phyloP scores from a whole-genome alignment of 2,888 invertebrate genomes.

The Synergus umbraculus region DNA sequence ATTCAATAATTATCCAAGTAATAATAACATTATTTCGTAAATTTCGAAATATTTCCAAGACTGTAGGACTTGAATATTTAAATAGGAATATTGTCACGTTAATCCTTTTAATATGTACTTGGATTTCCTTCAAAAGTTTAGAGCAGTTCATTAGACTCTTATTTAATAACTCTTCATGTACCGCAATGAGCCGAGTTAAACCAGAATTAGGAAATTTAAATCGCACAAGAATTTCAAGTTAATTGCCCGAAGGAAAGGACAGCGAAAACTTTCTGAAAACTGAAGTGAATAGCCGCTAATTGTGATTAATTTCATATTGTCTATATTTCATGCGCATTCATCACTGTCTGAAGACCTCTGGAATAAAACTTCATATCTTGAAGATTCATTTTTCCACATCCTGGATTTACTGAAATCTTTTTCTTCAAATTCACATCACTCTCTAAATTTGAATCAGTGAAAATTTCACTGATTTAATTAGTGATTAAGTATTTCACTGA shows the following conservation, averaged over 20 bases:
- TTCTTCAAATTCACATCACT: background rate
- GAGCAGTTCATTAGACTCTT: slow-evolving; percentile 4
- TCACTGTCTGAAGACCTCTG: slow-evolving; percentile 17
- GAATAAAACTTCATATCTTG: slow-evolving; percentile 29
- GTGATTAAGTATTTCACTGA: too few relatives aligned
- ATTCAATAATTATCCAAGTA: too few relatives aligned
- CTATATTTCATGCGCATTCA: slow-evolving; percentile 43
- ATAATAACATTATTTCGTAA: too few relatives aligned
- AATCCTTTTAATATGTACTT: background rate
- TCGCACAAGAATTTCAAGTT: slow-evolving; percentile 37
- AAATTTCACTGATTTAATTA: too few relatives aligned
- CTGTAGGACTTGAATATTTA: background rate
- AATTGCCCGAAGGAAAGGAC: slow-evolving; percentile 42
- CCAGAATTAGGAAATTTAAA: slow-evolving; percentile 32
- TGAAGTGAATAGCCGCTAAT: slow-evolving; percentile 70
- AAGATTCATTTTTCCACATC: slow-evolving; percentile 3
- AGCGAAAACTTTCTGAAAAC: slow-evolving; percentile 43
- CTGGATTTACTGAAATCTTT: background rate
- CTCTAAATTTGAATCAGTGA: too few relatives aligned
- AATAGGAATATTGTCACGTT: background rate
- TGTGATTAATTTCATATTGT: slow-evolving; percentile 74
- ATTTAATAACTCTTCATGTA: slow-evolving; percentile 2
- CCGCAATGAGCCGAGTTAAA: slow-evolving; percentile 4
- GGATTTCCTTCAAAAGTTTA: background rate
- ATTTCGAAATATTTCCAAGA: background rate